Evolutionary conservation across 2,113 vertebrate species (phyloP), one percentile per base, ranked within the genome.

Genomic region (Brevimyrus niger): DNA sequence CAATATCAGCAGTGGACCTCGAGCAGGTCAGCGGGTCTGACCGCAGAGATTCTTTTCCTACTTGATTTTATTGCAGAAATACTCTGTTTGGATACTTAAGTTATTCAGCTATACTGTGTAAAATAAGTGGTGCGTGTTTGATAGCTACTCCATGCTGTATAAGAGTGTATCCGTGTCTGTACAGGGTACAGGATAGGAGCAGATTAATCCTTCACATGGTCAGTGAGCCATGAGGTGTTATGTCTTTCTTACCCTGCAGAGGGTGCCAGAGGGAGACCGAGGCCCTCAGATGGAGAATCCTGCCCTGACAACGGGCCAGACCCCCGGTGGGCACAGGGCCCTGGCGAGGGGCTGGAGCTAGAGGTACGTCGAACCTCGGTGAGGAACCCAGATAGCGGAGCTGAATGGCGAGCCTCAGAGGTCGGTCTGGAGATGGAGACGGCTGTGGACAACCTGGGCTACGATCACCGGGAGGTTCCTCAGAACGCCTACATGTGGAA

Each of bases 401-500:
- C 86, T 19, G 90, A 92, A 21, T 94, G 15, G 0, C 95, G 94
- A 38, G 94, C 92, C 27, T 89, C 92, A 0, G 95, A 96, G 15
- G 95, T 94, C 61, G 89, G 27, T 53, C 91, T 95, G 92, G 96
- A 96, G 91, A 90, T 11, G 27, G 96, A 97, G 89, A 91, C 93
- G 17, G 91, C 93, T 0, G 90, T 94, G 87, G 95, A 94, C 88
- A 93, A 86, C 46, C 95, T 92, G 46, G 94, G 94, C 27, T 93
- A 94, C 48, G 95, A 96, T 92, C 95, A 93, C 89, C 95, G 94
- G 0, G 96, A 96, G 3, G 93, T 93, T 55, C 95, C 96, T 0
- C 97, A 97, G 91, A 97, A 94, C 92, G 96, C 97, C 76, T 96
- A 96, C 0, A 92, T 94, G 27, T 98, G 96, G 96, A 97, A 94